Base-by-base conservation (phyloP, 1,140 invertebrate species). In the Micrasema longulum region DNA sequence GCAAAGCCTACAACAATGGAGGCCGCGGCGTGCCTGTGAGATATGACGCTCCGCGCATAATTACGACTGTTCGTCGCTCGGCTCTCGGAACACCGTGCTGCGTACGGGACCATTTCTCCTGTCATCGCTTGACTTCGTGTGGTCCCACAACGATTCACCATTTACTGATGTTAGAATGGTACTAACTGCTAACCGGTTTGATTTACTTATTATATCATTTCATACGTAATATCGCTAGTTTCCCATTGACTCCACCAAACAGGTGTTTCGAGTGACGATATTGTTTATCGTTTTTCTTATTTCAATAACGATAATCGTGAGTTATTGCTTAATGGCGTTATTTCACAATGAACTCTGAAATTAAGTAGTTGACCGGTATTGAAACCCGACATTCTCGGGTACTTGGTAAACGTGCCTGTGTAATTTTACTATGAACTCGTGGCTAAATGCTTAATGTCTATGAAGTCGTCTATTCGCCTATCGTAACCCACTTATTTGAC, bases 21-120 rank as follows among this genome's bases (percentile, higher is more conserved):
- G 36, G 16, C 55, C 22, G 36, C 55, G 26, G 3, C 7, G 7
- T 31, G 26, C 26, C 18, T 18, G 26, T 31, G 55, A 60, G 55
- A 20, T 60, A 60, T 60, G 36, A 22, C 22, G 26, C 22, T 22
- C 20, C 48, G 48, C 48, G 22, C 48, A 22, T 60, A 60, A 60
- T 60, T 60, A 60, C 14, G 55, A 12, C 55, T 41, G 18, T 38
- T 60, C 41, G 41, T 35, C 18, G 36, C 36, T 31, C 26, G 2
- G 3, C 11, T 22, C 47, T 20, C 10, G 50, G 22, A 35, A 52
- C 18, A 23, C 23, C 36, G 16, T n/a, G 23, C 18, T 38, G 35
- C 55, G 41, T 35, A 60, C 22, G n/a, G 18, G 16, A 41, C 50
- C n/a, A 26, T 35, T 60, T 60, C 55, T 60, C 38, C 26, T 31